Conservation (phyloP, 2,113 vertebrate genomes). For the Amblyopsis rosae region DNA sequence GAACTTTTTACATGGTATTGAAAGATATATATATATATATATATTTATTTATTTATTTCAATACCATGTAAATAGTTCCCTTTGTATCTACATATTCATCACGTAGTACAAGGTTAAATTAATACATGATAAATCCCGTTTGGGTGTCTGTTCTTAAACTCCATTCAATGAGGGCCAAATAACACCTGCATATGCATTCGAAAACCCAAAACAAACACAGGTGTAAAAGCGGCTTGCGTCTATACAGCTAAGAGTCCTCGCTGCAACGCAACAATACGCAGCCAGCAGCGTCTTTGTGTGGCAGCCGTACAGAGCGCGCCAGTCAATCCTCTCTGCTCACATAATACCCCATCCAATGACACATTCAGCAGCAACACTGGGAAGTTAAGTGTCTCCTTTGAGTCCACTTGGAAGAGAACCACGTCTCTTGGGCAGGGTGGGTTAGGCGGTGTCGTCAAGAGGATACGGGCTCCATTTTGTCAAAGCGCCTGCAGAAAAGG, state of each 20-base stretch:
- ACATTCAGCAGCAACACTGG: slow-evolving; percentile 47
- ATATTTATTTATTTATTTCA: too few species aligned
- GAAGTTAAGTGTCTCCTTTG: slow-evolving; percentile 52
- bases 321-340: slow-evolving; percentile 26
- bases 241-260: slow-evolving; percentile 37
- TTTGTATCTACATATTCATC: too few species aligned
- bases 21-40: too few species aligned
- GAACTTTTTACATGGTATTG: too few species aligned
- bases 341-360: slow-evolving; percentile 49
- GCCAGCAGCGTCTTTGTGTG: slow-evolving; percentile 27
- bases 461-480: slow-evolving; percentile 37
- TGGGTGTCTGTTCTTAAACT: neutral
- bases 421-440: slow-evolving; percentile 31
- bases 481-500: slow-evolving; percentile 13
- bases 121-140: too few species aligned
- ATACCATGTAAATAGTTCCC: too few species aligned
- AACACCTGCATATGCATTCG: slow-evolving; percentile 40
- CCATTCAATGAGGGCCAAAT: slow-evolving; percentile 17
- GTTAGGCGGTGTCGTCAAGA: slow-evolving; percentile 25
- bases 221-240: slow-evolving; percentile 35
- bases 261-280: slow-evolving; percentile 42
- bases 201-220: slow-evolving; percentile 34
- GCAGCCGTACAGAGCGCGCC: slow-evolving; percentile 14
- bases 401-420: slow-evolving; percentile 35
- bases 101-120: too few species aligned